Conservation (phyloP, 2,888 invertebrate species). For the Acleris cristana region DNA sequence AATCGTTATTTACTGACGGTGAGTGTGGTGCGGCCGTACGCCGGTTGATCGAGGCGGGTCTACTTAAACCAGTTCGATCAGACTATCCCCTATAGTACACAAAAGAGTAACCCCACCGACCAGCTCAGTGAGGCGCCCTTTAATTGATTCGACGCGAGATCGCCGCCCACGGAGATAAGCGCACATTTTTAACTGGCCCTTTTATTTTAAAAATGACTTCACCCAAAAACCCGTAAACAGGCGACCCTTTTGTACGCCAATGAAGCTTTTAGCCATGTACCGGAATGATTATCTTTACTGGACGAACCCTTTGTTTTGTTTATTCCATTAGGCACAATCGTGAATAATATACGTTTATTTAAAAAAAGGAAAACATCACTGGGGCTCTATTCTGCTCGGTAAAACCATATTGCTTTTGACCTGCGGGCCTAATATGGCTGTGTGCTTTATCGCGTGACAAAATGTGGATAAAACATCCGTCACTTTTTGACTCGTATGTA, state of each 20-base stretch:
- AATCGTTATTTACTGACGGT: too few relatives aligned
- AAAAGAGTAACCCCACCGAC: too few relatives aligned
- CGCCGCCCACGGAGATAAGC: slow-evolving; percentile 50
- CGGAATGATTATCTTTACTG: slow-evolving; percentile 50
- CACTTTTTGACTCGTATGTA: too few relatives aligned
- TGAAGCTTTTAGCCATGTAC: slow-evolving; percentile 60
- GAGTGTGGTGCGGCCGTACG: too few relatives aligned
- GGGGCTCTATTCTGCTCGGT: too few relatives aligned
- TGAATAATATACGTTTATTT: background rate
- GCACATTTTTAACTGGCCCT: slow-evolving; percentile 50
- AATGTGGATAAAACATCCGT: too few relatives aligned
- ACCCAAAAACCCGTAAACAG: slow-evolving; percentile 46
- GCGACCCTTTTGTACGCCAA: slow-evolving; percentile 58
- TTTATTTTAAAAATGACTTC: slow-evolving; percentile 64
- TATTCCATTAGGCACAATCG: slow-evolving; percentile 6
- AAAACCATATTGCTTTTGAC: background rate
- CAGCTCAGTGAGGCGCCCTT: slow-evolving; percentile 47
- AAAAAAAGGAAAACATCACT: background rate
- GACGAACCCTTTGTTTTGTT: slow-evolving; percentile 14
- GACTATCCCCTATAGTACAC: too few relatives aligned
- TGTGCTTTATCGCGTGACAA: too few relatives aligned
- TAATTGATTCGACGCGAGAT: slow-evolving; percentile 60
- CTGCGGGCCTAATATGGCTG: too few relatives aligned
- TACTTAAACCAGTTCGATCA: too few relatives aligned
- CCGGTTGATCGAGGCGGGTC: too few relatives aligned